Base-by-base conservation (phyloP, 2,888 invertebrate genomes). In the Amiota minor region DNA sequence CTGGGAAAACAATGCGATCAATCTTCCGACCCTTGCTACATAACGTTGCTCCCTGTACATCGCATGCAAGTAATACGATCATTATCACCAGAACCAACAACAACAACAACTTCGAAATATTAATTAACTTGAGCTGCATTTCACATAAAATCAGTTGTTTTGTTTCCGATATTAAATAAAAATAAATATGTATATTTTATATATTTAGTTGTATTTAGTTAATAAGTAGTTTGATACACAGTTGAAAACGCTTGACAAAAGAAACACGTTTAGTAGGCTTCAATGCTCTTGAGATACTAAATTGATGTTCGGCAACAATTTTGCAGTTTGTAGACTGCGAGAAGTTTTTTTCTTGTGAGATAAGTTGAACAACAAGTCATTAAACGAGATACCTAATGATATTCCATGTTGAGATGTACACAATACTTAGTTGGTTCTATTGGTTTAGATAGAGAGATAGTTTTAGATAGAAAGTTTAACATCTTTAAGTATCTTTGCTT, bases 1-100 rank as follows among this genome's bases (percentile, higher is more conserved):
- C 59, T 64, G 78, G 73, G 71, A 75, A 72, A 9, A 74, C 50
- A 18, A 72, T 55, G 53, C 61, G 73, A 77, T 77, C 64, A 20
- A 68, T 61, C 9, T 70, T 35, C 14, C 75, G 11, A 35, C 35
- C 6, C 23, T 62, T 20, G n/a, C 8, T 14, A 50, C 50, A 53
- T 35, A 50, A 14, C 49, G 72, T n/a, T 53, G 74, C 53, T 23
- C 35, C 18, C 1, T 64, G 49, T 18, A n/a, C 50, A n/a, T n/a
- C 65, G 68, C 67, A 46, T 74, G 72, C 12, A 18, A 65, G 56
- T 8, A 75, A 23, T 10, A 14, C 50, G 9, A 68, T 53, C 12
- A 68, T 68, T 4, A 50, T 16, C 23, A 62, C 14, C 46, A 47
- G n/a, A 23, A 35, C 49, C 64, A 45, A 53, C 64, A 64, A n/a